Evolutionary conservation across 2,888 invertebrate species (phyloP).

Genomic region (Cephus pulcher): DNA sequence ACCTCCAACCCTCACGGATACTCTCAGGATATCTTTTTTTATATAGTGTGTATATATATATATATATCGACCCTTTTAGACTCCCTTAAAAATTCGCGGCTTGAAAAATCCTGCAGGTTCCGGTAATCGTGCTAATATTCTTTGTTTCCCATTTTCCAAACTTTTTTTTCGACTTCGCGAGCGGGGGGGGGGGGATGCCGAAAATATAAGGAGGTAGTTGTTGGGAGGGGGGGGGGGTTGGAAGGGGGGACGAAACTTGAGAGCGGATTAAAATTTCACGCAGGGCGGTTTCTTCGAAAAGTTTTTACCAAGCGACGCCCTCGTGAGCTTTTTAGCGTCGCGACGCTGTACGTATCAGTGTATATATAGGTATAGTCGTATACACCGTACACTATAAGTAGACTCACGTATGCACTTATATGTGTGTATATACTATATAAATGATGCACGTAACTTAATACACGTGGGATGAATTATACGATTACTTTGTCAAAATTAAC

Average conservation of each 20-base stretch:
- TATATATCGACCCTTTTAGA: neutral
- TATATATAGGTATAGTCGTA: neutral
- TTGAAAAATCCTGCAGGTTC: slow-evolving; percentile 4
- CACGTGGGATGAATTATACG: neutral
- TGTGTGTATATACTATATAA: neutral
- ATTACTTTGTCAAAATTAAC: neutral
- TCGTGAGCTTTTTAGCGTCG: neutral
- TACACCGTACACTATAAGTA: neutral
- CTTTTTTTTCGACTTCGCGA: slow-evolving; percentile 14
- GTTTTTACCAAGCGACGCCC: slow-evolving; percentile 4
- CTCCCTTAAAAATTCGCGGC: neutral
- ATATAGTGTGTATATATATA: neutral
- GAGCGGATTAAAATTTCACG: slow-evolving; percentile 25
- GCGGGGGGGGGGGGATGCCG: neutral
- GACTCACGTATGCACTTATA: neutral
- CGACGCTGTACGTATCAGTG: neutral
- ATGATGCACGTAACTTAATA: neutral
- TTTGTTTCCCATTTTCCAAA: slow-evolving; percentile 21
- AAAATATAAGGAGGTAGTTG: neutral
- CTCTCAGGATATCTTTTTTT: neutral
- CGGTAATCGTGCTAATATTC: slow-evolving; percentile 25
- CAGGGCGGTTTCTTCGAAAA: slow-evolving; percentile 19
- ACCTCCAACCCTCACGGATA: neutral
- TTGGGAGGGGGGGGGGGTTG: neutral
- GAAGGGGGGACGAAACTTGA: neutral